Evolutionary conservation across 2,797 vertebrate species (phyloP).

Genomic region (Halcyon smyrnensis): DNA sequence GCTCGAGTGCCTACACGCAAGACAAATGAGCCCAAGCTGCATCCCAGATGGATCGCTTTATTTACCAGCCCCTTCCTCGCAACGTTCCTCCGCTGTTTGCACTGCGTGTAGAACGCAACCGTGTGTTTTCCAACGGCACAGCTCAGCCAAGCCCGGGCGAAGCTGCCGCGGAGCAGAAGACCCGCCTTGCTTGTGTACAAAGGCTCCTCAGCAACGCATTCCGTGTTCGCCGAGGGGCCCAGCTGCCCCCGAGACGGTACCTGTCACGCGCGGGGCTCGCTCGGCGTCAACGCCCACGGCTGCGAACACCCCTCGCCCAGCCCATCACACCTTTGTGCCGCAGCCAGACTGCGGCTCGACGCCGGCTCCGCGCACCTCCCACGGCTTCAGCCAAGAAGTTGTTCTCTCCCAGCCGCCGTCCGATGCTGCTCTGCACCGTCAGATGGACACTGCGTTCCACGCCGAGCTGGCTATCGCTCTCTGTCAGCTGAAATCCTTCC

Average conservation of each 20-base stretch:
- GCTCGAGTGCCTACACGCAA: slow-evolving; percentile 15
- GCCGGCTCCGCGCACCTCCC: background rate
- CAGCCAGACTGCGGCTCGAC: rapidly evolving
- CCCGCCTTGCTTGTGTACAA: background rate
- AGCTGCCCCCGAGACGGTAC: rapidly evolving
- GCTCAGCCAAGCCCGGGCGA: background rate
- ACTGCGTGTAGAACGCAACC: background rate
- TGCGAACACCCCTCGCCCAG: rapidly evolving
- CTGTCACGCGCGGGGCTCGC: rapidly evolving
- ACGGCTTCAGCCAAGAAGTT: background rate
- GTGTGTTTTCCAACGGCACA: rapidly evolving
- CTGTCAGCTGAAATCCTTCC: rapidly evolving
- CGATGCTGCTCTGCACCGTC: background rate
- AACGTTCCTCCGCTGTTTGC: background rate
- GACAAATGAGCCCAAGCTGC: slow-evolving; percentile 61
- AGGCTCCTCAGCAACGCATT: background rate
- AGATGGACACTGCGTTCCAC: background rate
- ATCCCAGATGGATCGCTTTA: slow-evolving; percentile 13
- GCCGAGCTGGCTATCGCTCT: background rate
- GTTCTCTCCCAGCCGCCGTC: background rate
- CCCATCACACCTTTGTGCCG: background rate
- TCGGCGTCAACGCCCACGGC: rapidly evolving
- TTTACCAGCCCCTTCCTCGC: slow-evolving; percentile 23
- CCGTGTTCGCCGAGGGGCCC: background rate
- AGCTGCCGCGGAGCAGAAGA: background rate